Conservation (phyloP, 2,797 vertebrate species). For the Odontamblyopus rebecca region DNA sequence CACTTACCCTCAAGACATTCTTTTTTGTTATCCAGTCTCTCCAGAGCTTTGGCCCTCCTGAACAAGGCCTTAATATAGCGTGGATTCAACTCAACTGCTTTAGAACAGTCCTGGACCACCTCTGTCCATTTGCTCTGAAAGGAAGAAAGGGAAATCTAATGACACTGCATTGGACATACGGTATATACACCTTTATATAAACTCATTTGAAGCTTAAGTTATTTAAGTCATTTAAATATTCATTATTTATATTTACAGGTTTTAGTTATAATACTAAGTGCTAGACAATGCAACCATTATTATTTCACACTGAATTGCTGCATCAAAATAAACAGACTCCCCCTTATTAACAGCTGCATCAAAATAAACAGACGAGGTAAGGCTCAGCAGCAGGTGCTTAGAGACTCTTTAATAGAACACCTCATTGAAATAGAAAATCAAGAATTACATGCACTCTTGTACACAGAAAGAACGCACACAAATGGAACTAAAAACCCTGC, state of each 20-base stretch:
- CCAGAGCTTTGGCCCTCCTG: constrained; percentile 95
- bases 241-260: too few relatives aligned
- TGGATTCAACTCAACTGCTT: constrained; percentile 94
- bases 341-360: too few relatives aligned
- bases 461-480: not conserved
- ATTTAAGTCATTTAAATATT: not conserved
- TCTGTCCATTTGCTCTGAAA: constrained; percentile 93
- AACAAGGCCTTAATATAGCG: constrained; percentile 97
- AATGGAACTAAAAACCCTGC: too few relatives aligned
- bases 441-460: not conserved
- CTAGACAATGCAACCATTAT: too few relatives aligned
- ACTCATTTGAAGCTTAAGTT: not conserved
- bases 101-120: constrained; percentile 92
- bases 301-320: too few relatives aligned
- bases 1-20: constrained; percentile 92
- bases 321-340: too few relatives aligned
- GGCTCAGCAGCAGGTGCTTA: too few relatives aligned
- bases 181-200: not conserved
- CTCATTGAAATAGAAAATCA: not conserved
- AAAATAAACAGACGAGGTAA: too few relatives aligned
- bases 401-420: not conserved
- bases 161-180: not conserved
- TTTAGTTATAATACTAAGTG: too few relatives aligned
- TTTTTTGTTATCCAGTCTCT: constrained; percentile 95
- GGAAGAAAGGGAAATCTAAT: not conserved